Conservation (phyloP, 2,797 vertebrate genomes). For the Hoplostethus atlanticus region DNA sequence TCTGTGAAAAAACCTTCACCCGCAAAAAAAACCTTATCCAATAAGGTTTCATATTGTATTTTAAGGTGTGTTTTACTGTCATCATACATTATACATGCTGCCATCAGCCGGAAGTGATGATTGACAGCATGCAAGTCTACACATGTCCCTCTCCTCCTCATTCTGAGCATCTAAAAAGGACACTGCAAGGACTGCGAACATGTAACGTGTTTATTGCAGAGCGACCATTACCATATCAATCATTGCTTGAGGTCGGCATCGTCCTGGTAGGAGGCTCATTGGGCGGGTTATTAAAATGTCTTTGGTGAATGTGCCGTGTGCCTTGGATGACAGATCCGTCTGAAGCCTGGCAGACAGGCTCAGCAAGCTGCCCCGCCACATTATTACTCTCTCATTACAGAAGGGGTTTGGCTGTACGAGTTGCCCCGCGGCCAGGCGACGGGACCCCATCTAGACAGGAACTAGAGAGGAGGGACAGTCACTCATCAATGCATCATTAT, state of each 20-base stretch:
- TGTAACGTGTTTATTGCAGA: slow-evolving; percentile 15
- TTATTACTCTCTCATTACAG: slow-evolving; percentile 79
- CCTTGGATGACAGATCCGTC: slow-evolving; percentile 75
- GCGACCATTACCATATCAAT: slow-evolving; percentile 25
- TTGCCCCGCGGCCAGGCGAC: slow-evolving; percentile 49
- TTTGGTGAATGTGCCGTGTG: slow-evolving; percentile 50
- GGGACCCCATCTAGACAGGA: slow-evolving; percentile 44
- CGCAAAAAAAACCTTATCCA: not conserved
- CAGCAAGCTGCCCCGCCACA: slow-evolving; percentile 64
- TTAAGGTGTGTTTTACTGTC: no score
- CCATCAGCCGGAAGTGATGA: slow-evolving; percentile 7
- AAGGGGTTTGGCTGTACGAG: slow-evolving; percentile 64
- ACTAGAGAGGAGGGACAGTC: slow-evolving; percentile 34
- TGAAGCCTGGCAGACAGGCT: slow-evolving; percentile 70
- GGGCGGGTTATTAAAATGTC: slow-evolving; percentile 71
- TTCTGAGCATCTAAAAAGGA: slow-evolving; percentile 18
- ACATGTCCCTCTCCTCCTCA: not conserved
- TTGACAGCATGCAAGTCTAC: not conserved
- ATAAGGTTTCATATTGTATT: no score
- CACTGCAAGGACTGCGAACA: not conserved
- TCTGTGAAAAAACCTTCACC: not conserved
- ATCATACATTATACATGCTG: not conserved
- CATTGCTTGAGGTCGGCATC: not conserved
- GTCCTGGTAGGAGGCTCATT: slow-evolving; percentile 50
- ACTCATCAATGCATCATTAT: slow-evolving; percentile 71